Evolutionary conservation across 2,888 invertebrate species (phyloP), one percentile per base, ranked within the genome.

Genomic region (Ectemnius continuus): DNA sequence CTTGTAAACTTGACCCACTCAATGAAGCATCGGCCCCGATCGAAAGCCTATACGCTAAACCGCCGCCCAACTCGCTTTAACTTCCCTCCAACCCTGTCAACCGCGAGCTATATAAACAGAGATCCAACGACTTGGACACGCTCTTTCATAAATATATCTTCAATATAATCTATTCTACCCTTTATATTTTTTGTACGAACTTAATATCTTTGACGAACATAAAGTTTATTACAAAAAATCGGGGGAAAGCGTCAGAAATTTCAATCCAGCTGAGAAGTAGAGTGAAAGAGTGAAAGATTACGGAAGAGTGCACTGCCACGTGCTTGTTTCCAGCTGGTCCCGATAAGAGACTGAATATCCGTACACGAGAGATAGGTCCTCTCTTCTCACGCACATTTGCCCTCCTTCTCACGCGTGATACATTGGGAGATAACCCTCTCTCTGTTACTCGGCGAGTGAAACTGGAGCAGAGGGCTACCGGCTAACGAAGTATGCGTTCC

Each of bases 1-100:
- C 13, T 69, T 70, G 69, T 70, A 81, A 81, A 81, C 82, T 81
- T 83, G 81, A 81, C 82, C 82, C 76, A 79, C 70, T 79, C 71
- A 75, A 76, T 73, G 79, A 76, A 74, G 16, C 70, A 64, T 26
- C 66, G 57, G 58, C 61, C 20, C 48, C 62, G n/a, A 46, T 67
- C 65, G 57, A 59, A 70, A 46, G 56, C 65, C 61, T 23, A 64
- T 61, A 47, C 47, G 56, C 28, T n/a, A 5, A 36, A 23, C 73
- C 48, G 26, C 45, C 11, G 45, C 57, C 14, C 23, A 23, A 23
- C 23, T 23, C 2, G 3, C 23, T 23, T 23, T 23, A 23, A 23
- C 23, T 23, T 20, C 13, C 62, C 45, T 36, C 2, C 36, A 36
- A 36, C 36, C 36, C 36, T 36, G 4, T 36, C 8, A 11, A 36